A percentile compares a stretch with the other conserved stretches of the same genome.
These are phyloP conservation scores for Lasioglossum morio DNA, from an alignment of 2,888 invertebrate genomes.

Conservation along the genomic window DNA sequence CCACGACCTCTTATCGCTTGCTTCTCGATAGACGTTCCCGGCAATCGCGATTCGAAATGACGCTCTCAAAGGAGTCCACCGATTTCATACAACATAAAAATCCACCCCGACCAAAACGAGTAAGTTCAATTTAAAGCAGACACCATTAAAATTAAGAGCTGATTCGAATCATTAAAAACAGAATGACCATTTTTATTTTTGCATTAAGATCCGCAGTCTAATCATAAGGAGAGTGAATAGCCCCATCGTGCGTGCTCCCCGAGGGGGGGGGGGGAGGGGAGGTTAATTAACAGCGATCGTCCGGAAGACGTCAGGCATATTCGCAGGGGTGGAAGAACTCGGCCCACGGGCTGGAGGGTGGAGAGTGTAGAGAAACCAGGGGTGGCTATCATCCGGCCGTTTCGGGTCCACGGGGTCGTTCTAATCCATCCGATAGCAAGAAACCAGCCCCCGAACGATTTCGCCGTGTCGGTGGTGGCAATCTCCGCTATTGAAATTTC, in stretches of 20 bases:
- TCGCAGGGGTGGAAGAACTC: neutral
- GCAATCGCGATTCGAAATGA: slow-evolving; percentile 58
- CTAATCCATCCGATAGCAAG: slow-evolving; percentile 44
- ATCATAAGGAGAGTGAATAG: neutral
- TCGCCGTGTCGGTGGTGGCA: slow-evolving; percentile 40
- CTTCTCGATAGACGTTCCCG: slow-evolving; percentile 49
- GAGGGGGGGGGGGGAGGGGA: neutral
- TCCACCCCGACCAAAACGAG: neutral
- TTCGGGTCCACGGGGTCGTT: slow-evolving; percentile 14
- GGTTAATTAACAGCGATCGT: neutral
- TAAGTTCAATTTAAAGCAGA: too few species aligned
- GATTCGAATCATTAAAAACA: neutral
- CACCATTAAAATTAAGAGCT: too few species aligned
- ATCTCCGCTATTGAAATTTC: slow-evolving; percentile 59
- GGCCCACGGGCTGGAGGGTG: neutral
- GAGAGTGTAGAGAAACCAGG: neutral
- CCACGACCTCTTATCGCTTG: slow-evolving; percentile 65
- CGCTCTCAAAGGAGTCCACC: slow-evolving; percentile 43
- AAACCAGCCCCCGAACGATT: slow-evolving; percentile 19
- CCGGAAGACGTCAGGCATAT: neutral
- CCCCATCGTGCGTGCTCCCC: neutral
- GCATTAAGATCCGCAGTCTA: neutral
- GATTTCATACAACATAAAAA: neutral
- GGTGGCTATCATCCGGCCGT: neutral
- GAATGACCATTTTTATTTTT: neutral